A percentile compares a stretch with the other conserved stretches of the same genome.
phyloP scores from a whole-genome alignment of 1,140 invertebrate genomes.

The Drosophila sulfurigaster region DNA sequence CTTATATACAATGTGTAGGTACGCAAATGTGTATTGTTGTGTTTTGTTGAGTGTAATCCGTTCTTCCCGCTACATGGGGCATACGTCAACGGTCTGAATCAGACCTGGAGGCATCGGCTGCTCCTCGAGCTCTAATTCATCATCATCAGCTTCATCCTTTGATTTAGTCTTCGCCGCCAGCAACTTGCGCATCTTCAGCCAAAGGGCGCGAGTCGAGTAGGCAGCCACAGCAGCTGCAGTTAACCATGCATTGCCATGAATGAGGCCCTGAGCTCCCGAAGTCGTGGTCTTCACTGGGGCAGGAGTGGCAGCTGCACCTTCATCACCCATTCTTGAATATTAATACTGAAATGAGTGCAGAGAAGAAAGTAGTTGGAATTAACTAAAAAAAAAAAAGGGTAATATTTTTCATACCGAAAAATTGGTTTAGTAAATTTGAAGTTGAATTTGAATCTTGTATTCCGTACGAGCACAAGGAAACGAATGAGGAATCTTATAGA shows the following conservation, averaged over 20 bases:
- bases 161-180: not conserved
- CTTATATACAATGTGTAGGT: not conserved
- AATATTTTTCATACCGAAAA: not conserved
- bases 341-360: not conserved
- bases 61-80: slow-evolving; percentile 5
- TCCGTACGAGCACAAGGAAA: slow-evolving; percentile 4
- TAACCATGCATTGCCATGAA: slow-evolving; percentile 31
- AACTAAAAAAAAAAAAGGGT: not conserved
- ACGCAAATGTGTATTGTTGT: not conserved
- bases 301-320: not conserved
- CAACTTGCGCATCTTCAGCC: slow-evolving; percentile 38
- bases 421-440: slow-evolving; percentile 1
- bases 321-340: slow-evolving; percentile 5
- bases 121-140: not conserved
- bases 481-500: not conserved
- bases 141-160: no score
- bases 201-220: slow-evolving; percentile 46
- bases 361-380: not conserved
- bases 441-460: slow-evolving; percentile 15
- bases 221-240: slow-evolving; percentile 32
- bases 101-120: not conserved
- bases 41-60: slow-evolving; percentile 1
- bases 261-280: slow-evolving; percentile 13
- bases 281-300: slow-evolving; percentile 16
- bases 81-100: not conserved